Evolutionary conservation across 2,888 invertebrate species (phyloP).

Genomic region (Gymnocheta viridis): DNA sequence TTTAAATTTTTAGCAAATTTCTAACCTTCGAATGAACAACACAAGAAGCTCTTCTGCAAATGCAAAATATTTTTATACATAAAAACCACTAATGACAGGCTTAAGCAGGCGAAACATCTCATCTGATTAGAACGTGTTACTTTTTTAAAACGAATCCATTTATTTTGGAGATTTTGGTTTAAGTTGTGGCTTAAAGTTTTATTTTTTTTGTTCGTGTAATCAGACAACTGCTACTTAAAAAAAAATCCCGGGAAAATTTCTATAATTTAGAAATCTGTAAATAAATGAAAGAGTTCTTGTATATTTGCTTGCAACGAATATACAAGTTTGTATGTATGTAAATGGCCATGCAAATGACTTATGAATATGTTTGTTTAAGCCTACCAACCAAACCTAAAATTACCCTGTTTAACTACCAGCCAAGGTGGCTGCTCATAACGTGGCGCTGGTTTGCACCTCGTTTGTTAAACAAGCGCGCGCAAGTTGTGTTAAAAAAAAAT

Average conservation of each 20-base stretch:
- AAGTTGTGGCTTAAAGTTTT: neutral
- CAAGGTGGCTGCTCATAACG: constrained; percentile 61
- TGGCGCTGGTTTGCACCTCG: constrained; percentile 70
- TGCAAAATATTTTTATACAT: constrained; percentile 60
- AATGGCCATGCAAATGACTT: constrained; percentile 77
- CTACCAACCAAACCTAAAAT: constrained; percentile 75
- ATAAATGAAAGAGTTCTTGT: constrained; percentile 68
- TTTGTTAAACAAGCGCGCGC: constrained; percentile 52
- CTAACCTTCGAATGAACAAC: constrained; percentile 3
- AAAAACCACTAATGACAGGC: constrained; percentile 72
- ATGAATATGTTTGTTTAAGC: constrained; percentile 64
- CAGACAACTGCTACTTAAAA: constrained; percentile 54
- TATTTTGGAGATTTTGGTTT: constrained; percentile 47
- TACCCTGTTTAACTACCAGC: constrained; percentile 74
- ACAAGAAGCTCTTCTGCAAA: constrained; percentile 33
- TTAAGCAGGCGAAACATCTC: constrained; percentile 51
- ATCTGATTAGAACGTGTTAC: constrained; percentile 72
- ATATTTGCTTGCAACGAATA: neutral
- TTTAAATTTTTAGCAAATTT: constrained; percentile 56
- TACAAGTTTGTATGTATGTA: constrained; percentile 52
- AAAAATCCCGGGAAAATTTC: constrained; percentile 74
- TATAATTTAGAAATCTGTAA: constrained; percentile 76
- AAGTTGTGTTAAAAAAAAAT: neutral
- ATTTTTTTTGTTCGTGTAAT: constrained; percentile 9
- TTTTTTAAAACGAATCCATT: constrained; percentile 71